Base-by-base conservation (phyloP, 1,140 invertebrate genomes). In the Ceratosolen solmsi region DNA sequence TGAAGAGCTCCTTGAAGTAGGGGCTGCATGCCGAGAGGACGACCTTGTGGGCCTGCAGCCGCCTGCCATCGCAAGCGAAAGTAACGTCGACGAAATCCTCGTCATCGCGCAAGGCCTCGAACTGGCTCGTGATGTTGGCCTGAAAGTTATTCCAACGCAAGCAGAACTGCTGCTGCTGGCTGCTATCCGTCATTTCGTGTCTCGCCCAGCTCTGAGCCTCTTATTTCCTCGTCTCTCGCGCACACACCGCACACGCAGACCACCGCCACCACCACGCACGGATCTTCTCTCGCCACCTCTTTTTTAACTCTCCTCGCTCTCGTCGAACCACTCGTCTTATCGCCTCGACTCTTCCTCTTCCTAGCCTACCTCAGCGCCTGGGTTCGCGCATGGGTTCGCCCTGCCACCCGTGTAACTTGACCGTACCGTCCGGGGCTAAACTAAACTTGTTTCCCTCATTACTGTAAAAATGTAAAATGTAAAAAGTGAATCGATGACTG, bases 91-190 rank as follows among this genome's bases (percentile, higher is more conserved):
- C 95, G 90, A 96, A 94, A 92, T 96, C 94, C 93, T 95, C 95
- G 93, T 95, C 94, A 93, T 94, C 94, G 88, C 95, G 93, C 87
- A 96, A 92, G 87, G 94, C 94, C 92, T 95, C 95, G 92, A 96
- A 95, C 92, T 95, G 95, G 90, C 94, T 94, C 87, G 95, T 95
- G 91, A 97, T 96, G 92, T 96, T 97, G 84, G 95, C 95, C 92
- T 96, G 96, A 94, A 97, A 97, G 93, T 97, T 97, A 93, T 97
- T 97, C 96, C 96, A 97, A 93, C 96, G 94, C 91, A 97, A 94
- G 93, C 96, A 97, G 93, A 97, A 97, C 93, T 97, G 96, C 94
- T 97, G 91, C 90, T 91, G 91, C 58, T 82, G 81, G 75, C 80
- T 77, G 86, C 90, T 91, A 91, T 92, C 90, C 91, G 90, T 91